phyloP scores from a whole-genome alignment of 2,888 invertebrate genomes.

The Apamea monoglypha region DNA sequence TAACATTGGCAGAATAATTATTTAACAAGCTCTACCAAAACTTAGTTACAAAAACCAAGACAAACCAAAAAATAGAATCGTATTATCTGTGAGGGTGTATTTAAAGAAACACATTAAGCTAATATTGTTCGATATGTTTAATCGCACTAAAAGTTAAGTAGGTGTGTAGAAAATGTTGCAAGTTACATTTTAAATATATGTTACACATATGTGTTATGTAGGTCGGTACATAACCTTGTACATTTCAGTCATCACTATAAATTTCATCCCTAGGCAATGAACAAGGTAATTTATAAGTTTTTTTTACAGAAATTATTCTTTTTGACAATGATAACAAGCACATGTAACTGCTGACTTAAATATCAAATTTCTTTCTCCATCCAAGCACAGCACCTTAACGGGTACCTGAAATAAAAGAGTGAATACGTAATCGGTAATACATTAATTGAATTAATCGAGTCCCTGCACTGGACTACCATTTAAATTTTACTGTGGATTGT shows the following conservation, averaged over 20 bases:
- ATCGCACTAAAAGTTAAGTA: slow-evolving; percentile 50
- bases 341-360: slow-evolving; percentile 96
- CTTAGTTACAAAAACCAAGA: background rate
- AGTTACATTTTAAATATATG: slow-evolving; percentile 69
- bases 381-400: slow-evolving; percentile 94
- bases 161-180: slow-evolving; percentile 65
- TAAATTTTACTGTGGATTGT: background rate
- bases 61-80: background rate
- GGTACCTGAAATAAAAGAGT: slow-evolving; percentile 90
- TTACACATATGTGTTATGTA: background rate
- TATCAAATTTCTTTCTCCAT: slow-evolving; percentile 93
- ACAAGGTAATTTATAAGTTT: background rate
- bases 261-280: background rate
- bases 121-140: slow-evolving; percentile 71
- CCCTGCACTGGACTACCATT: background rate
- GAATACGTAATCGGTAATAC: background rate
- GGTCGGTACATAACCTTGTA: background rate
- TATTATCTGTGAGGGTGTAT: background rate
- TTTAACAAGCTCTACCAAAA: background rate
- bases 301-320: slow-evolving; percentile 84
- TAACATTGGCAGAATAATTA: too few species aligned
- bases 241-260: slow-evolving; percentile 3
- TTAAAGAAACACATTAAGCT: background rate
- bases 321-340: slow-evolving; percentile 96
- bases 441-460: background rate